phyloP scores from a whole-genome alignment of 2,888 invertebrate species.

The Drosophila meridionalis region DNA sequence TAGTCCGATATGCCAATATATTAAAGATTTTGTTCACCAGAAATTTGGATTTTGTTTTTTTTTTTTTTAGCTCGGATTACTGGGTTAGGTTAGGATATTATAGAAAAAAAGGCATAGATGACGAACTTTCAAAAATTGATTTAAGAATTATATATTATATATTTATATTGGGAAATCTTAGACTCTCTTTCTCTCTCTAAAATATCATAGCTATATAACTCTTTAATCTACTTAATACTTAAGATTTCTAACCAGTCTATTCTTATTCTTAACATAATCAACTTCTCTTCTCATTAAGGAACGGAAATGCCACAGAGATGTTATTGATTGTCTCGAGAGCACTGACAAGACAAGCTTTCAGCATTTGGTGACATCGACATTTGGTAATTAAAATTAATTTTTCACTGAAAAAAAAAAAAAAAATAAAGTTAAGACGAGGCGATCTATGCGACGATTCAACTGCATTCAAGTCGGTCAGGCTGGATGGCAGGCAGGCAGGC shows the following conservation, averaged over 20 bases:
- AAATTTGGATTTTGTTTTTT: background rate
- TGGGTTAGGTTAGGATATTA: background rate
- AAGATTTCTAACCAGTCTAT: background rate
- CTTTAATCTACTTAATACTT: background rate
- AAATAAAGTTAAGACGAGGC: constrained; percentile 10
- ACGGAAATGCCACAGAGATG: constrained; percentile 46
- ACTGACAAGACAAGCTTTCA: constrained; percentile 42
- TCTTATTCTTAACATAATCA: background rate
- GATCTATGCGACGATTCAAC: constrained; percentile 22
- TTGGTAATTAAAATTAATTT: constrained; percentile 78
- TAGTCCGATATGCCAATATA: background rate
- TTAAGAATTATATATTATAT: background rate
- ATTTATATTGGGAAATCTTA: background rate
- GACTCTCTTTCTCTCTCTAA: background rate
- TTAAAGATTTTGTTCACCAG: background rate
- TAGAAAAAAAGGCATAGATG: background rate
- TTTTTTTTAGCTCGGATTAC: background rate
- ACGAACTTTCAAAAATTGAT: too few species aligned
- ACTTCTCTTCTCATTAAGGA: constrained; percentile 30
- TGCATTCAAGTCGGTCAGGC: constrained; percentile 51
- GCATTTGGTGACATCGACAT: constrained; percentile 55
- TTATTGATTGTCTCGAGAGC: constrained; percentile 55
- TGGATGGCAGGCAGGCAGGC: constrained; percentile 13
- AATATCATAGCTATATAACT: background rate
- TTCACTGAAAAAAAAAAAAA: constrained; percentile 35